These are phyloP conservation scores for Cherax destructor DNA, from an alignment of 1,140 invertebrate genomes.

Conservation along the genomic window DNA sequence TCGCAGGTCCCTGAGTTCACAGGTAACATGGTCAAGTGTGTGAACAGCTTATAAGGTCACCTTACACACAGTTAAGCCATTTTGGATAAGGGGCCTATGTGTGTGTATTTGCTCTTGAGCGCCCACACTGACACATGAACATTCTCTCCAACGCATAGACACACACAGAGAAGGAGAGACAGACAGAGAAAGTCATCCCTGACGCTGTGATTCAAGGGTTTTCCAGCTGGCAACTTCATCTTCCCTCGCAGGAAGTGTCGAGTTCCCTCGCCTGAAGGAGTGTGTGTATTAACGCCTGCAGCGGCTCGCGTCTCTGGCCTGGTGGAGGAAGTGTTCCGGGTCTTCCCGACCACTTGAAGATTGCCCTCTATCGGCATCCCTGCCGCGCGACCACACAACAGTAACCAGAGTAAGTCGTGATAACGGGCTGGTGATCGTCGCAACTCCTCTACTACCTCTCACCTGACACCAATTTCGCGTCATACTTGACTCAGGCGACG, in stretches of 20 bases:
- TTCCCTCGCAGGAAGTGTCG: background rate
- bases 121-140: background rate
- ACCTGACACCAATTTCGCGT: conserved; percentile 1
- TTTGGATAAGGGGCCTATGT: background rate
- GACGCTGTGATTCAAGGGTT: background rate
- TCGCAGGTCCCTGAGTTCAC: background rate
- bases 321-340: background rate
- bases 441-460: background rate
- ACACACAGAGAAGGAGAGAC: background rate
- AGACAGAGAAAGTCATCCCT: conserved; percentile 4
- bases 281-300: background rate
- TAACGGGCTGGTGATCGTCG: background rate
- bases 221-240: background rate
- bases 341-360: background rate
- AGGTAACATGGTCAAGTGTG: conserved; percentile 1
- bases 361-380: background rate
- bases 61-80: conserved; percentile 4
- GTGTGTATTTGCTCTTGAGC: background rate
- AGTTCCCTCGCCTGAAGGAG: background rate
- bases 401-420: conserved; percentile 5
- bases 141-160: background rate
- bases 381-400: background rate
- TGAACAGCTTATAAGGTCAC: background rate
- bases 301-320: background rate
- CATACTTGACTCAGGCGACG: background rate